Base-by-base conservation (phyloP, 1,140 invertebrate species). In the Hypothenemus hampei region DNA sequence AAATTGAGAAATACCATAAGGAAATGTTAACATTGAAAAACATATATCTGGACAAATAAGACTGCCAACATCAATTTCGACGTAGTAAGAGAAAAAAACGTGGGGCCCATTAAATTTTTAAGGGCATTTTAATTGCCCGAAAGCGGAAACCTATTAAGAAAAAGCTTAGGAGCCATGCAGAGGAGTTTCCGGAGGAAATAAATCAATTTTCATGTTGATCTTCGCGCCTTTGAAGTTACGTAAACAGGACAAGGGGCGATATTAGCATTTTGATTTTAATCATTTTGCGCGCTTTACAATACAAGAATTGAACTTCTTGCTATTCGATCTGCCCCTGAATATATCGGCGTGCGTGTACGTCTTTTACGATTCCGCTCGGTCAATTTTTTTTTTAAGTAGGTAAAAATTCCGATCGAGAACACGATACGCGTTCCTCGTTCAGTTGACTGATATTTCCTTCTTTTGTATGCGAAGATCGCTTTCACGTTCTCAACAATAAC, bases 401-500 rank as follows among this genome's bases (percentile, higher is more conserved):
- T 47, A 47, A 47, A 45, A 47, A 47, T 47, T 47, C 29, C 45
- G 45, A 47, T 47, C 45, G 29, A 46, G 24, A 29, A 31, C 26
- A 11, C 43, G 43, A 46, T 29, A 44, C 4, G 15, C 4, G 22
- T 16, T n/a, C n/a, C n/a, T 19, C 3, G 16, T 7, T 7, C 16
- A 16, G 26, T 3, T 15, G 15, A 5, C 19, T n/a, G 18, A 19
- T 35, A 35, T 47, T 47, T 47, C 45, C 45, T 47, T 47, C 45
- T 47, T 47, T 47, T 47, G 45, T 47, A 47, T 47, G 18, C 23
- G 10, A 16, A 47, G 19, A 21, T 19, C 26, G 26, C 16, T 16
- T 47, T 36, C 31, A 36, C 43, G 26, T 31, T 46, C 22, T 20
- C 13, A 46, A 13, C 45, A 47, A 35, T 31, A 35, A 24, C 13